Conservation (phyloP, 2,113 vertebrate genomes). For the Phasianus colchicus region DNA sequence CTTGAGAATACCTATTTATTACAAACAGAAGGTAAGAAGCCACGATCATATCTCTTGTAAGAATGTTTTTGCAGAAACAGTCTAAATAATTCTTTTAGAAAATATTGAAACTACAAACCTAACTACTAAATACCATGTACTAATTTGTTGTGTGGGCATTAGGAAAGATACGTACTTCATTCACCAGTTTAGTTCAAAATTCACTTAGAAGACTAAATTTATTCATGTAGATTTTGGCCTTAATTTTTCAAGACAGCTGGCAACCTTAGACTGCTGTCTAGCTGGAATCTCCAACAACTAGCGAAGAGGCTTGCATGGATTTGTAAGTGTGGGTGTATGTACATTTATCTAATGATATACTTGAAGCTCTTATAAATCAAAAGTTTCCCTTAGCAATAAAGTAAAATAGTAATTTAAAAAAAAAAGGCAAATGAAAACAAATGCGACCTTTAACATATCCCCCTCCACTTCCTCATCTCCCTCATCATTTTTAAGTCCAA, state of each 20-base stretch:
- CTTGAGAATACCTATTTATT: not conserved
- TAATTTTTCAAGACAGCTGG: not conserved
- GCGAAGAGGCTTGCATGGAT: accelerated
- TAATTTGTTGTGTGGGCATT: not conserved
- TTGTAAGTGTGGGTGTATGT: not conserved
- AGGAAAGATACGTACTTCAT: not conserved
- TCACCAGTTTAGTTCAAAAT: not conserved
- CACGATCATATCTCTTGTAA: not conserved
- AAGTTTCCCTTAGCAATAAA: not conserved
- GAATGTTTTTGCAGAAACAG: not conserved
- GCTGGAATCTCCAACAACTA: not conserved
- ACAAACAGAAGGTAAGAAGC: not conserved
- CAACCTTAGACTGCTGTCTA: not conserved
- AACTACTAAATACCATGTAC: not conserved
- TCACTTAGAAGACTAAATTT: not conserved
- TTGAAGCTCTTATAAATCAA: not conserved
- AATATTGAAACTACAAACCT: not conserved
- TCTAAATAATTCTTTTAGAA: not conserved
- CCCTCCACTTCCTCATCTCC: not conserved
- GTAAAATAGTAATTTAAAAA: not conserved
- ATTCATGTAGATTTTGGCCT: not conserved
- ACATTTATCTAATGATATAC: not conserved
- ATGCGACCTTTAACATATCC: not conserved
- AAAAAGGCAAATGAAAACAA: not conserved
- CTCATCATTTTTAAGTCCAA: not conserved